Conservation (phyloP, 2,888 invertebrate species). For the Noctua fimbriata region DNA sequence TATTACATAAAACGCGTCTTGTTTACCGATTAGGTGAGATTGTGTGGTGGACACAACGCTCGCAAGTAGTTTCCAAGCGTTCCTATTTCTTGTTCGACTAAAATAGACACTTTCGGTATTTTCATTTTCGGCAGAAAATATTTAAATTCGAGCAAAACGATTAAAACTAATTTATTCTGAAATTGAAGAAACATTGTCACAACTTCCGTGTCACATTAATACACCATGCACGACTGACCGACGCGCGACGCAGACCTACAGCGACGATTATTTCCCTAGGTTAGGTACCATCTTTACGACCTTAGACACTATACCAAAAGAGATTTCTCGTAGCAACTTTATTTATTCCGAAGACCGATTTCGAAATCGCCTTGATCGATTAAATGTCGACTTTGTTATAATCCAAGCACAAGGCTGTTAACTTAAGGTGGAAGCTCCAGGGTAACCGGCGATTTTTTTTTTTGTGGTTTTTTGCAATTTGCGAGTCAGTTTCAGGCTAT, state of each 20-base stretch:
- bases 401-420: conserved; percentile 28
- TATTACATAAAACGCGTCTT: conserved; percentile 83
- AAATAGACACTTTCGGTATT: neutral
- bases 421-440: no score
- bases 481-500: no score
- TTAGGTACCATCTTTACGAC: neutral
- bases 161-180: neutral
- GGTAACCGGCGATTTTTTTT: no score
- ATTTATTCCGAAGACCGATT: neutral
- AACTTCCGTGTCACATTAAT: conserved; percentile 39
- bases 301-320: neutral
- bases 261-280: neutral
- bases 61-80: conserved; percentile 20
- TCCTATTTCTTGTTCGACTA: neutral
- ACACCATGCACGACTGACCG: neutral
- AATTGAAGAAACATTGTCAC: conserved; percentile 39
- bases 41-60: conserved; percentile 66
- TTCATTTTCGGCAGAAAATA: neutral
- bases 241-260: neutral
- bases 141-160: neutral
- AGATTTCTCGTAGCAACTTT: conserved; percentile 9
- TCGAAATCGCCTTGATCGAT: conserved; percentile 1
- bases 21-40: conserved; percentile 83
- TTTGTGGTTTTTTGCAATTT: no score
- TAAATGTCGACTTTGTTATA: neutral